Evolutionary conservation across 2,113 vertebrate genomes (phyloP).

Genomic region (Salvator merianae): DNA sequence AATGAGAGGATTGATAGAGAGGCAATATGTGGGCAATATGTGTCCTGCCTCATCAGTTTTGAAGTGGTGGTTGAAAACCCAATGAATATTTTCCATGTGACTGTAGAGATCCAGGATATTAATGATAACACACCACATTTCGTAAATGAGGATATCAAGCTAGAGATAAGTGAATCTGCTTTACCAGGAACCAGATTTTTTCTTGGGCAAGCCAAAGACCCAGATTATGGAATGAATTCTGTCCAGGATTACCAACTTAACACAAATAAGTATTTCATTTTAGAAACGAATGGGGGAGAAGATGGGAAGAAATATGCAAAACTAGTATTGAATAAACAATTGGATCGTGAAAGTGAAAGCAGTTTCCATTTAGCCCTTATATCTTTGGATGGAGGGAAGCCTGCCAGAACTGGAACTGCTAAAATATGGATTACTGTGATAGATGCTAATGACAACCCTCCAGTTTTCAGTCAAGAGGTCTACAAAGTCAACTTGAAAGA

Average conservation of each 20-base stretch:
- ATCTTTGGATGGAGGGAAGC: conserved; percentile 60
- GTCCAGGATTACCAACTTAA: conserved; percentile 64
- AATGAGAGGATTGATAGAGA: conserved; percentile 74
- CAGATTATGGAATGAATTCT: conserved; percentile 65
- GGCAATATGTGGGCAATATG: conserved; percentile 61
- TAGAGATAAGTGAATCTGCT: conserved; percentile 66
- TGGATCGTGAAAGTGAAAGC: conserved; percentile 68
- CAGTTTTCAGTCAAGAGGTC: conserved; percentile 58
- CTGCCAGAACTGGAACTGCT: conserved; percentile 45
- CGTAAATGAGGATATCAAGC: conserved; percentile 34
- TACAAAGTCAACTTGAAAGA: conserved; percentile 64
- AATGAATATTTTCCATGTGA: conserved; percentile 61
- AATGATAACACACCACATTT: conserved; percentile 62
- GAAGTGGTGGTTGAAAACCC: conserved; percentile 70
- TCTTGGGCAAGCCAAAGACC: conserved; percentile 63
- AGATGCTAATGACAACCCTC: conserved; percentile 72
- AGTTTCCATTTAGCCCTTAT: conserved; percentile 59
- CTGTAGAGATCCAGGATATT: conserved; percentile 51
- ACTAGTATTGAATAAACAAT: conserved; percentile 56
- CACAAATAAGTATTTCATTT: conserved; percentile 61
- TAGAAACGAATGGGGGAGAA: conserved; percentile 57
- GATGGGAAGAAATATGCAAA: conserved; percentile 64
- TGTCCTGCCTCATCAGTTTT: conserved; percentile 68
- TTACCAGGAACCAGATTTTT: conserved; percentile 48
- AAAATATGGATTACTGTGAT: conserved; percentile 55